Evolutionary conservation across 2,113 vertebrate species (phyloP), one percentile per base, ranked within the genome.

Genomic region (Rana temporaria): DNA sequence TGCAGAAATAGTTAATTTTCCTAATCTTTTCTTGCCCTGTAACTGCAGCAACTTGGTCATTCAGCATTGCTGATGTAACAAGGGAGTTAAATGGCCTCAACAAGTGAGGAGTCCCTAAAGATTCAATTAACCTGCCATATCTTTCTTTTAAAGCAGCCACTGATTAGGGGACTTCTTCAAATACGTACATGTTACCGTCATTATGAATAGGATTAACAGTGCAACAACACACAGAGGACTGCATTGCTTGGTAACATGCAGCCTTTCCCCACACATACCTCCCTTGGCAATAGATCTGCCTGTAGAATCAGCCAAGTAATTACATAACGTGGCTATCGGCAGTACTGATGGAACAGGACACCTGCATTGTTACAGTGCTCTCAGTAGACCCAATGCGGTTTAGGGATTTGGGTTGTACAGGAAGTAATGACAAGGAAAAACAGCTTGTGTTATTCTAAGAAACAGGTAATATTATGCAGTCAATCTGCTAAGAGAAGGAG

Each of bases 51-150:
- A 84, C 68, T 88, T 84, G 85, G 82, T 88, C 87, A 91, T 91
- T 87, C 80, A 85, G 86, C 79, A 85, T 85, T 88, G 88, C 91
- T 93, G 89, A 89, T 88, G 90, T 89, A 82, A 80, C 86, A 84
- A 85, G 86, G 90, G 88, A 89, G 90, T 90, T 78, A 84, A 86
- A 87, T 90, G 87, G 85, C 71, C 82, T 86, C 90, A 89, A 34
- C 84, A 88, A 89, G 90, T 89, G 84, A 86, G 90, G 89, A 90
- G 88, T 92, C 91, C 92, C 92, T 86, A 85, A 89, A 92, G 91
- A 85, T 92, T 87, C 91, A 92, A 92, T 93, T 94, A 95, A 94
- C 91, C 92, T 92, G 87, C 89, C 86, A 87, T 93, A 92, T 89
- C 90, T 87, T 81, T 81, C 88, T 85, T 85, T 86, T 84, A 65